Percentiles rank a stretch among this genome's conserved stretches.
phyloP scores from a whole-genome alignment of 35 echinoderm and acorn worm genomes.

The Patiria miniata region DNA sequence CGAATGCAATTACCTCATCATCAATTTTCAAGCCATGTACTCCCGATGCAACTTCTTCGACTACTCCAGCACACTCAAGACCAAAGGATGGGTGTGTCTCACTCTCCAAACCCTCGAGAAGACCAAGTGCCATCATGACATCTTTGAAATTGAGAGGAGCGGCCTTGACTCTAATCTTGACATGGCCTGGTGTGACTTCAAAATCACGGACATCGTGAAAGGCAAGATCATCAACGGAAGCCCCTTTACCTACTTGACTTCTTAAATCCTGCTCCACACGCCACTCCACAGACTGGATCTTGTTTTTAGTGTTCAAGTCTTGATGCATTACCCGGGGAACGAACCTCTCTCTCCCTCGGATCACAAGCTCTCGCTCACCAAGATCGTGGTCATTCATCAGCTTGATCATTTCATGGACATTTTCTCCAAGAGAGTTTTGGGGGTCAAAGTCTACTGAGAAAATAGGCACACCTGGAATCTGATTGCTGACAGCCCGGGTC shows the following conservation, averaged over 20 bases:
- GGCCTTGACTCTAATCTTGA: slow-evolving; percentile 60
- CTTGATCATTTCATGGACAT: background rate
- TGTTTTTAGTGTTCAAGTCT: slow-evolving; percentile 7
- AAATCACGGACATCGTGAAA: slow-evolving; percentile 30
- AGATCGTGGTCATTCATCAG: slow-evolving; percentile 28
- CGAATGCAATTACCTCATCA: slow-evolving; percentile 72
- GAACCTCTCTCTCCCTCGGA: background rate
- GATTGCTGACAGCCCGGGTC: slow-evolving; percentile 66
- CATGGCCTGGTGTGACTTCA: slow-evolving; percentile 35
- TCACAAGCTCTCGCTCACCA: slow-evolving; percentile 47
- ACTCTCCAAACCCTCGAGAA: slow-evolving; percentile 21
- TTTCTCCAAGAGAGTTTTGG: background rate
- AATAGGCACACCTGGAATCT: slow-evolving; percentile 55
- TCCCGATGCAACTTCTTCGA: slow-evolving; percentile 61
- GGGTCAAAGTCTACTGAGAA: slow-evolving; percentile 28
- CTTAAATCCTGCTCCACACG: slow-evolving; percentile 35
- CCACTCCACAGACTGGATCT: slow-evolving; percentile 53
- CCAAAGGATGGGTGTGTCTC: slow-evolving; percentile 16
- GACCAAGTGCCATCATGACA: slow-evolving; percentile 43
- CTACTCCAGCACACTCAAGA: slow-evolving; percentile 60
- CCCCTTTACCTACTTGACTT: background rate
- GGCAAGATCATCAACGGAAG: slow-evolving; percentile 43
- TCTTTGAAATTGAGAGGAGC: slow-evolving; percentile 61
- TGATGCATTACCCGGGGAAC: slow-evolving; percentile 47
- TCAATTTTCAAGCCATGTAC: slow-evolving; percentile 36